Base-by-base conservation (phyloP, 2,797 vertebrate genomes). In the Darevskia nairensis region DNA sequence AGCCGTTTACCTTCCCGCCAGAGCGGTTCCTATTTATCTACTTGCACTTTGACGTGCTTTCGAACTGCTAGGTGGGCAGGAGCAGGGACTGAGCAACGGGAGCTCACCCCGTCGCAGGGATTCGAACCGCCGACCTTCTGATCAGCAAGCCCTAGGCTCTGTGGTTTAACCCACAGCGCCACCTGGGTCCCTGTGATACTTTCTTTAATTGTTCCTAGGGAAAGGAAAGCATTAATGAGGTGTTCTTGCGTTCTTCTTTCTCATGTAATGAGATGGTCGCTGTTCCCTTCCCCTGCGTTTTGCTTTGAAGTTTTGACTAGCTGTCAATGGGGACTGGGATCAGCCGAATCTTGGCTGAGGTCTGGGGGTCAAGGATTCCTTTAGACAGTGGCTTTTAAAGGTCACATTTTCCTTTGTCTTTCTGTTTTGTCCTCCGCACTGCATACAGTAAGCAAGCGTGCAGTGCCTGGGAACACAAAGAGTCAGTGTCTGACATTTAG, bases 301-400 rank as follows among this genome's bases (percentile, higher is more conserved):
- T 46, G 6, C 8, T 39, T 9, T 0, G 79, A 55, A 77, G 92
- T 83, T 88, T 78, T 66, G n/a, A 32, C 44, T 41, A 55, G 25
- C 76, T 85, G 29, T 89, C 32, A 44, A 76, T 32, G 59, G 89
- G 90, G 81, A 85, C 82, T 90, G 77, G 89, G 90, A 84, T 85
- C 82, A 90, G 80, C 90, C 21, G 13, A 91, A 92, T 89, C 79
- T 91, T 88, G 91, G 44, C 88, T 44, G 92, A 96, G 94, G 91
- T 94, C 95, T 93, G 83, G 92, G 92, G 95, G 95, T 97, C 94
- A 96, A 94, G 95, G 93, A 92, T 90, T 94, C 0, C 0, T 0
- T 95, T 91, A 94, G 95, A 95, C 92, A 55, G 75, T 32, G 86
- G 92, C 91, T 95, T 94, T 85, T 96, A 96, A 96, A 97, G 95